Conservation (phyloP, 2,888 invertebrate species). For the Archips crataeganus region DNA sequence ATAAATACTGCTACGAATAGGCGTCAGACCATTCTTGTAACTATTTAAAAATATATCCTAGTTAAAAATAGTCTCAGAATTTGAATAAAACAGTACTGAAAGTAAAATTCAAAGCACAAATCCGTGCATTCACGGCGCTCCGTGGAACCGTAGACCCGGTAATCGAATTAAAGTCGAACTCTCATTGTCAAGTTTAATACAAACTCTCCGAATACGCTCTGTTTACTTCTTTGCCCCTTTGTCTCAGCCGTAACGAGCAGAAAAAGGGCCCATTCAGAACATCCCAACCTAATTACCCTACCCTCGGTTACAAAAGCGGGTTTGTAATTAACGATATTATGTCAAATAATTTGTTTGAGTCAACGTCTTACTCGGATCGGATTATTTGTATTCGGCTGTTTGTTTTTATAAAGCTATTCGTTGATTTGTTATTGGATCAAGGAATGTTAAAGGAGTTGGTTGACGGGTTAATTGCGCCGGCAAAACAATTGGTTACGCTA, state of each 20-base stretch:
- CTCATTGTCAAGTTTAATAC: constrained; percentile 74
- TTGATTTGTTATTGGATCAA: constrained; percentile 9
- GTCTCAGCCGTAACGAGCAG: constrained; percentile 84
- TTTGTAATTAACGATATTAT: constrained; percentile 86
- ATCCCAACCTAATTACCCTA: constrained; percentile 84
- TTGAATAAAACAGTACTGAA: not conserved
- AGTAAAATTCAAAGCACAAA: constrained; percentile 25
- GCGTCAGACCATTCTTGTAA: too few species aligned
- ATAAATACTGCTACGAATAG: too few species aligned
- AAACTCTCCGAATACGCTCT: constrained; percentile 80
- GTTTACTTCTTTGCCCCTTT: constrained; percentile 83
- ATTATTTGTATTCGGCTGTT: constrained; percentile 71
- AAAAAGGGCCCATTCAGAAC: constrained; percentile 84
- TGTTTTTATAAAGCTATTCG: constrained; percentile 4
- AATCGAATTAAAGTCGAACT: constrained; percentile 65
- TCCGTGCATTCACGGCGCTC: constrained; percentile 7
- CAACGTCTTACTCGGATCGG: constrained; percentile 81
- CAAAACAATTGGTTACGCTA: not conserved
- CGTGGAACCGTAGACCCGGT: constrained; percentile 51
- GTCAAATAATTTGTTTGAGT: constrained; percentile 85
- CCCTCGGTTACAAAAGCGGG: constrained; percentile 80
- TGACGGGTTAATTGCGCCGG: constrained; percentile 10
- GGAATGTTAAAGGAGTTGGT: constrained; percentile 3
- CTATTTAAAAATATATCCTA: not conserved
- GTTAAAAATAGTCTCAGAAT: not conserved